Conservation (phyloP, 1,140 invertebrate genomes). For the Pinna nobilis region DNA sequence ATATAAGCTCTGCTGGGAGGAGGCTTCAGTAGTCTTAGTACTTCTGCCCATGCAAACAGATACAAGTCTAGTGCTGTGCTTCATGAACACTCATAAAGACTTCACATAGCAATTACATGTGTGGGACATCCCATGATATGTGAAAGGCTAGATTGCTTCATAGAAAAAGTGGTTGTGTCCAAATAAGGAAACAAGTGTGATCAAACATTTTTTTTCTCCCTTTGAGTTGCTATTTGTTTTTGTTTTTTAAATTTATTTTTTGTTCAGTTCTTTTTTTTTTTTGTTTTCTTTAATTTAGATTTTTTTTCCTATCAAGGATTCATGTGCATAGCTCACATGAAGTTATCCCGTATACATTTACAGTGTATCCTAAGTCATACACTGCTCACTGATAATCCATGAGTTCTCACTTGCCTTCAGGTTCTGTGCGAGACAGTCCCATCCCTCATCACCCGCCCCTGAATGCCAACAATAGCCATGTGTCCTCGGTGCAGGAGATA, state of each 20-base stretch:
- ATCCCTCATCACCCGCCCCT: neutral
- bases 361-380: neutral
- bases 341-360: neutral
- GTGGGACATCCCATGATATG: too few species aligned
- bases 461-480: neutral
- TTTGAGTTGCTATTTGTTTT: neutral
- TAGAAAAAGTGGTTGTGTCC: too few species aligned
- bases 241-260: neutral
- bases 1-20: too few species aligned
- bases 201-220: neutral
- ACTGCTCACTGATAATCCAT: too few species aligned
- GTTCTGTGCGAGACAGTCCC: conserved; percentile 23
- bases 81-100: too few species aligned
- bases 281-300: neutral
- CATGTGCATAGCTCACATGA: neutral
- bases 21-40: too few species aligned
- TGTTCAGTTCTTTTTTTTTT: neutral
- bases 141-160: too few species aligned
- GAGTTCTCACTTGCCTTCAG: neutral
- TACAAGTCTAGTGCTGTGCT: too few species aligned
- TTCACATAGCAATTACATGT: too few species aligned
- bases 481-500: conserved; percentile 35
- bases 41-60: too few species aligned
- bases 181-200: too few species aligned
- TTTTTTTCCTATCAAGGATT: neutral